Base-by-base conservation (phyloP, 2,797 vertebrate genomes). In the Orestias chungarensis region DNA sequence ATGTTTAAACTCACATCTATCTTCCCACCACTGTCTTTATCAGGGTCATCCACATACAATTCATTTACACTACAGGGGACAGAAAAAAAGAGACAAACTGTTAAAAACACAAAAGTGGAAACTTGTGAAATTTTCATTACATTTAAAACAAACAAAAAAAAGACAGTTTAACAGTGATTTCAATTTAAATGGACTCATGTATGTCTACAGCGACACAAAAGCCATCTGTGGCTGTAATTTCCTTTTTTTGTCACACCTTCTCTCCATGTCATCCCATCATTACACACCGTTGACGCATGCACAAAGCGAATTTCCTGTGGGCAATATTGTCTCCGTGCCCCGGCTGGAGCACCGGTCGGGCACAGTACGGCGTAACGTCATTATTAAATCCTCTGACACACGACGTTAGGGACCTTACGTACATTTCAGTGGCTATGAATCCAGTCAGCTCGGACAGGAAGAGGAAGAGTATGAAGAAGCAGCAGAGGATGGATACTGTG, bases 361-460 rank as follows among this genome's bases (percentile, higher is more conserved):
- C 46, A 69, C 65, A 81, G 66, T 15, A 78, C 68, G 75, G 74
- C 73, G 78, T 83, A 81, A 88, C 44, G 61, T 68, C 68, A 74
- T 68, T 72, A 85, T 81, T 59, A 74, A 74, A 71, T 76, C 72
- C 44, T 70, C 52, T 18, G 71, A 46, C 0, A 20, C 78, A 82
- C 73, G 79, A 81, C 55, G 80, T 83, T 78, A 82, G n/a, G 29
- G 0, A 59, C 2, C 75, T 72, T 92, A 98, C 98, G 91, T 96
- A 99, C 98, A 99, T 96, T 95, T 99, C 98, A 86, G 96, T 99
- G 66, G 96, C 95, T 92, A 99, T 97, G 94, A 98, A 99, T 93
- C 98, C 98, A 0, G 96, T 99, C 89, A 99, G 95, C 89, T 99
- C 98, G 31, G 98, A 99, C 87, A 99, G 95, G 95, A 99, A 99